phyloP scores from a whole-genome alignment of 2,888 invertebrate genomes.

The Agonopterix arenella region DNA sequence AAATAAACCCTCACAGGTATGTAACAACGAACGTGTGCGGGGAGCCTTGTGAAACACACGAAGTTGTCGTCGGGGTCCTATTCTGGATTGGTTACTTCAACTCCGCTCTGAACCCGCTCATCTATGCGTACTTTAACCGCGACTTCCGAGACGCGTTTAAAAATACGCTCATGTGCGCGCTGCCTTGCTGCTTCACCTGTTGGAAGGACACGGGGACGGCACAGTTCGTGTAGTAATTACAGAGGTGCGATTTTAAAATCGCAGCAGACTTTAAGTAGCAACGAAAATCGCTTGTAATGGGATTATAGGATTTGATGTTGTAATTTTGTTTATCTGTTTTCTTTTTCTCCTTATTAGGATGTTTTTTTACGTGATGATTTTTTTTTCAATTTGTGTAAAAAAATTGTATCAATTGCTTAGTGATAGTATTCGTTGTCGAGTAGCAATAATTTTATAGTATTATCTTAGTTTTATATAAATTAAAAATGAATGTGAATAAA shows the following conservation, averaged over 20 bases:
- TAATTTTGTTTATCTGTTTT: not conserved
- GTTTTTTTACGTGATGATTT: too few relatives aligned
- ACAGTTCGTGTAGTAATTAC: slow-evolving; percentile 70
- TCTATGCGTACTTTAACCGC: slow-evolving; percentile 97
- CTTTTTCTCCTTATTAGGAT: not conserved
- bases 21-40: slow-evolving; percentile 90
- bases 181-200: slow-evolving; percentile 88
- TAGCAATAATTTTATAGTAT: slow-evolving; percentile 3
- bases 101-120: slow-evolving; percentile 95
- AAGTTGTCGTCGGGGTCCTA: slow-evolving; percentile 90
- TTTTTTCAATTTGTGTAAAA: too few relatives aligned
- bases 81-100: slow-evolving; percentile 99
- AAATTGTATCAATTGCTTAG: not conserved
- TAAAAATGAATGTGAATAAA: too few relatives aligned
- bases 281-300: slow-evolving; percentile 1
- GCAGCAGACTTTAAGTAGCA: not conserved
- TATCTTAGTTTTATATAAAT: too few relatives aligned
- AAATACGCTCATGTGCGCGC: slow-evolving; percentile 89
- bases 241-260: not conserved
- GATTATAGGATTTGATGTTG: too few relatives aligned
- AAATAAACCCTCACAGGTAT: slow-evolving; percentile 77
- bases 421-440: slow-evolving; percentile 4
- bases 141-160: slow-evolving; percentile 98
- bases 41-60: slow-evolving; percentile 88
- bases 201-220: slow-evolving; percentile 81